Percentiles rank a stretch among this genome's conserved stretches.
phyloP scores from a whole-genome alignment of 1,140 invertebrate species.

The Piezodorus guildinii region DNA sequence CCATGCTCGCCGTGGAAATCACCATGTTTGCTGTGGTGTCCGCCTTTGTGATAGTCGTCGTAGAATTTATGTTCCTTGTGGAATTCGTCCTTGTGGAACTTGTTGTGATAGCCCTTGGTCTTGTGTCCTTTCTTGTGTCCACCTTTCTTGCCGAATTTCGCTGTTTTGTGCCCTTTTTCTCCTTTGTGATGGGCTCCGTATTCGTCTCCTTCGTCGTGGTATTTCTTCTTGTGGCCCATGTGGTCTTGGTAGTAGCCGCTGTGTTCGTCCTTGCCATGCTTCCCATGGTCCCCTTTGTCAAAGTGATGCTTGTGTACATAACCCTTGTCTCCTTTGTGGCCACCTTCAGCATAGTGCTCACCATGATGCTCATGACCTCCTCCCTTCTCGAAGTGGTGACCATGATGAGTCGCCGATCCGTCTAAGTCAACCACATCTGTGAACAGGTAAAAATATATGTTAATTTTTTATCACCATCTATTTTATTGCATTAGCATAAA shows the following conservation, averaged over 20 bases:
- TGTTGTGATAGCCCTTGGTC: conserved; percentile 58
- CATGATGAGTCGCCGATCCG: conserved; percentile 37
- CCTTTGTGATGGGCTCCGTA: conserved; percentile 58
- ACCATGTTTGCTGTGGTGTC: conserved; percentile 58
- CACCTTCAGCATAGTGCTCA: conserved; percentile 49
- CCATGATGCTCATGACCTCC: conserved; percentile 50
- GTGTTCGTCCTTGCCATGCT: conserved; percentile 57
- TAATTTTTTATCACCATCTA: background rate
- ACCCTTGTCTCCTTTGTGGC: conserved; percentile 53
- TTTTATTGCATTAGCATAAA: background rate
- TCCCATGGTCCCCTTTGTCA: conserved; percentile 54
- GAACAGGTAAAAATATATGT: background rate
- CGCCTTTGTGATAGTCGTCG: conserved; percentile 65
- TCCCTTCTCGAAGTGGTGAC: conserved; percentile 42
- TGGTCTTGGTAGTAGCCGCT: conserved; percentile 58
- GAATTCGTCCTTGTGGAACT: conserved; percentile 68
- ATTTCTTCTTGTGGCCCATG: conserved; percentile 59
- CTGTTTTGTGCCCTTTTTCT: conserved; percentile 60
- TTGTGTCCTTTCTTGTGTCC: conserved; percentile 66
- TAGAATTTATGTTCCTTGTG: conserved; percentile 76
- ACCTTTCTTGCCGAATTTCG: conserved; percentile 46
- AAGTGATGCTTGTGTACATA: conserved; percentile 53
- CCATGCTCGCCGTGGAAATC: conserved; percentile 54
- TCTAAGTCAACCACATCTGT: conserved; percentile 1
- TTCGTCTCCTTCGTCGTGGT: conserved; percentile 56